These are phyloP conservation scores for Drosophila trichaetosa DNA, from an alignment of 2,888 invertebrate genomes.

Conservation along the genomic window DNA sequence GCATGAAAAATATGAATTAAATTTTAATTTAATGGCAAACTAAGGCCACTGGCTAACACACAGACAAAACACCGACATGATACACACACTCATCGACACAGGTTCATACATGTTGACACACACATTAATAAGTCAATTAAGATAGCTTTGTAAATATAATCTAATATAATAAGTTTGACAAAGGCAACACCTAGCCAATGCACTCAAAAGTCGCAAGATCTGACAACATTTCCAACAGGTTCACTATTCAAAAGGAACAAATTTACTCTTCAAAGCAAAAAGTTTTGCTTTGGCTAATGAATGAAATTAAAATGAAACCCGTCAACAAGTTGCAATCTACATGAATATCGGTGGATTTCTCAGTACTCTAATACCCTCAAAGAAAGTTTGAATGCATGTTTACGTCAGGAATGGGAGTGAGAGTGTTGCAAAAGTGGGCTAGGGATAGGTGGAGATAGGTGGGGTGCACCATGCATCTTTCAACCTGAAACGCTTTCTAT, in stretches of 20 bases:
- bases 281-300: neutral
- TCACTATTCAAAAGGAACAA: neutral
- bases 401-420: neutral
- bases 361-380: neutral
- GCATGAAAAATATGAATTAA: neutral
- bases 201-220: constrained; percentile 36
- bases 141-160: constrained; percentile 60
- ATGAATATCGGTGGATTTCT: constrained; percentile 10
- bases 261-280: neutral
- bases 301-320: neutral
- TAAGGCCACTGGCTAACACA: neutral
- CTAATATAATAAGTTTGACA: constrained; percentile 57
- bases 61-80: neutral
- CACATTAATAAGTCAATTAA: constrained; percentile 66
- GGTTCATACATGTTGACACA: neutral
- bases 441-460: neutral
- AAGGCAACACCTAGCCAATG: constrained; percentile 53
- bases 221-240: neutral
- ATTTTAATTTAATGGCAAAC: neutral
- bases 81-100: neutral
- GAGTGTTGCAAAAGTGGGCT: neutral
- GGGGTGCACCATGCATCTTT: neutral
- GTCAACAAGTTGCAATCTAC: neutral
- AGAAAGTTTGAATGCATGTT: neutral
- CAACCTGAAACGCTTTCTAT: neutral